Conservation (phyloP, 2,113 vertebrate species). For the Vombatus ursinus region DNA sequence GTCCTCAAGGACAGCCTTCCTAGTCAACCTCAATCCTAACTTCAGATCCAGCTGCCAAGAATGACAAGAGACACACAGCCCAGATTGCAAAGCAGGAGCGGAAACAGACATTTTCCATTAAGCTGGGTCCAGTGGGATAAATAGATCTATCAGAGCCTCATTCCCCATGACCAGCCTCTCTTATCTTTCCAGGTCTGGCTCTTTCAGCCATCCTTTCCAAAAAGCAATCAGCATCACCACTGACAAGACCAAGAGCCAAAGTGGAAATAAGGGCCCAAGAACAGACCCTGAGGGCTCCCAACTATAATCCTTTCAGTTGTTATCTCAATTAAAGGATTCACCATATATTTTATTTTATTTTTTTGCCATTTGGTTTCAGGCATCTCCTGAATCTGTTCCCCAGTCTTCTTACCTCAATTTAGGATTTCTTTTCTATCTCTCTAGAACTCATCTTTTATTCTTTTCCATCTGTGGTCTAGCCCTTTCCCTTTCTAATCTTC, state of each 20-base stretch:
- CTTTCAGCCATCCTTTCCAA: slow-evolving; percentile 53
- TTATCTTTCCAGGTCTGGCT: slow-evolving; percentile 66
- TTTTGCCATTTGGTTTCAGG: slow-evolving; percentile 1
- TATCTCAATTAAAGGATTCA: slow-evolving; percentile 20
- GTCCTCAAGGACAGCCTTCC: not conserved
- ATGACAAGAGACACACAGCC: slow-evolving; percentile 67
- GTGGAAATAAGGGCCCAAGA: slow-evolving; percentile 55
- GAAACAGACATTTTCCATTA: slow-evolving; percentile 78
- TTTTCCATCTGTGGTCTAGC: slow-evolving; percentile 1
- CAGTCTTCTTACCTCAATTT: not conserved
- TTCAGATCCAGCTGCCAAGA: slow-evolving; percentile 62
- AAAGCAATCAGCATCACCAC: slow-evolving; percentile 59
- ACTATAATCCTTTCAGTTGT: not conserved
- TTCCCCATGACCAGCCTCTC: slow-evolving; percentile 52
- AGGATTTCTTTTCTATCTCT: not conserved
- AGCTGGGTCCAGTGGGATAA: slow-evolving; percentile 63
- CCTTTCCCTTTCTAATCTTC: not conserved
- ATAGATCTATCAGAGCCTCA: slow-evolving; percentile 46
- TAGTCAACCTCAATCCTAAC: slow-evolving; percentile 48
- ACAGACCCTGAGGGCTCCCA: slow-evolving; percentile 31
- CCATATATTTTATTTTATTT: slow-evolving; percentile 1
- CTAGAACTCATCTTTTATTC: not conserved
- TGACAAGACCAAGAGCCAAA: slow-evolving; percentile 66
- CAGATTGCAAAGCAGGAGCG: slow-evolving; percentile 65
- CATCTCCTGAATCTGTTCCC: not conserved